A percentile compares a stretch with the other conserved stretches of the same genome.
These are phyloP conservation scores for Vanessa atalanta DNA, from an alignment of 1,140 invertebrate species.

Conservation along the genomic window DNA sequence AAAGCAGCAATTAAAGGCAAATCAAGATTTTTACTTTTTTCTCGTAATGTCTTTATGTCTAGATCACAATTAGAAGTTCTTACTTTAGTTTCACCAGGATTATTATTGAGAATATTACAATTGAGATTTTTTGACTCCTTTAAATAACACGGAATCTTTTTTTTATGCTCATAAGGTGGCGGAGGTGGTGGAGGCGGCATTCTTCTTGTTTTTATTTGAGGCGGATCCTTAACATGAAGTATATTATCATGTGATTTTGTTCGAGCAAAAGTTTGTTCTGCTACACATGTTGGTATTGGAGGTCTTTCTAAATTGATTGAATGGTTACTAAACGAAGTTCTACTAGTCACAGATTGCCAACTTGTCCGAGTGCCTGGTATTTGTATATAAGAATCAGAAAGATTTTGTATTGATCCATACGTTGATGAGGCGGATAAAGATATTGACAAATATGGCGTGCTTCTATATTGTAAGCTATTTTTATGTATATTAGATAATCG, in stretches of 20 bases:
- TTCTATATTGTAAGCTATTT: slow-evolving; percentile 88
- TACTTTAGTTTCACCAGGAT: slow-evolving; percentile 53
- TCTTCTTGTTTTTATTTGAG: slow-evolving; percentile 83
- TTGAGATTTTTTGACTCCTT: slow-evolving; percentile 57
- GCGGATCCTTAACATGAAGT: slow-evolving; percentile 83
- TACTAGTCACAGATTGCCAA: slow-evolving; percentile 82
- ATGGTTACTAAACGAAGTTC: slow-evolving; percentile 80
- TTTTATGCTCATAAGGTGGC: slow-evolving; percentile 83
- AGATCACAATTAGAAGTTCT: slow-evolving; percentile 81
- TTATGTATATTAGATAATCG: slow-evolving; percentile 81
- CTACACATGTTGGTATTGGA: slow-evolving; percentile 80
- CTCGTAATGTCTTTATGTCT: slow-evolving; percentile 89
- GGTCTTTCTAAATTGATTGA: slow-evolving; percentile 81
- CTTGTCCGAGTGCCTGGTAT: slow-evolving; percentile 81
- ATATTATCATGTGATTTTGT: slow-evolving; percentile 90
- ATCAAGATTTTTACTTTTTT: slow-evolving; percentile 93
- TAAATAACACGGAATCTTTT: slow-evolving; percentile 66
- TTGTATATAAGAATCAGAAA: slow-evolving; percentile 86
- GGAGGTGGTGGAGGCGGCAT: slow-evolving; percentile 87
- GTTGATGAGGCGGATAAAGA: slow-evolving; percentile 84
- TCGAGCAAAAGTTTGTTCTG: slow-evolving; percentile 83
- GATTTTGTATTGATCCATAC: slow-evolving; percentile 88
- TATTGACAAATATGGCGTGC: slow-evolving; percentile 87
- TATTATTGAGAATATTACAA: slow-evolving; percentile 50
- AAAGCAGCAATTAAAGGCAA: slow-evolving; percentile 93